These are phyloP conservation scores for Iphiclides podalirius DNA, from an alignment of 2,888 invertebrate species.

Conservation along the genomic window DNA sequence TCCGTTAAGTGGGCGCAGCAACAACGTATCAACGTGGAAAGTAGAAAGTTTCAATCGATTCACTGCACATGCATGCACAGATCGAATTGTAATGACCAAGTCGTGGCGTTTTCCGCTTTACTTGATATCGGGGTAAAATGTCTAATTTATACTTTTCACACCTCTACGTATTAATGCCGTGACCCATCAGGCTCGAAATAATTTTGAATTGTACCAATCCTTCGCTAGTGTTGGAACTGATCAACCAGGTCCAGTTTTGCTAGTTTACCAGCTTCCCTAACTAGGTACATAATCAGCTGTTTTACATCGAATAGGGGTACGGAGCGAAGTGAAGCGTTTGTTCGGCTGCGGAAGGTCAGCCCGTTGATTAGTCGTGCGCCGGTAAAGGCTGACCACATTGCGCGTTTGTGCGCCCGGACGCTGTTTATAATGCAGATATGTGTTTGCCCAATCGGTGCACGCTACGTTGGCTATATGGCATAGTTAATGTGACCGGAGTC, in stretches of 20 bases:
- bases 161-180: conserved; percentile 17
- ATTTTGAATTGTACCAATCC: too few species aligned
- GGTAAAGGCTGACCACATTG: conserved; percentile 77
- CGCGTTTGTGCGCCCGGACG: conserved; percentile 76
- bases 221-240: background rate
- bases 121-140: conserved; percentile 40
- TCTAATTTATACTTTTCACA: conserved; percentile 27
- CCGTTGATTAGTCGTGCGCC: conserved; percentile 76
- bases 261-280: conserved; percentile 17
- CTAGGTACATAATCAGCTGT: conserved; percentile 30
- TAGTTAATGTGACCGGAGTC: conserved; percentile 77
- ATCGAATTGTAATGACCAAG: conserved; percentile 42
- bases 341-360: conserved; percentile 73
- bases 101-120: conserved; percentile 51
- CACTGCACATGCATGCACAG: conserved; percentile 74
- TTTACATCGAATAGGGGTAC: conserved; percentile 36
- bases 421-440: conserved; percentile 82
- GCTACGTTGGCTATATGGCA: conserved; percentile 80
- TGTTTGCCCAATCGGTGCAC: conserved; percentile 80
- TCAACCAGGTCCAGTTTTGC: background rate
- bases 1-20: conserved; percentile 66
- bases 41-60: conserved; percentile 76
- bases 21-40: conserved; percentile 65
- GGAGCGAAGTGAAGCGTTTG: conserved; percentile 57
- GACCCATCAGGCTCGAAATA: background rate